Base-by-base conservation (phyloP, 1,140 invertebrate genomes). In the Megathymus violae region DNA sequence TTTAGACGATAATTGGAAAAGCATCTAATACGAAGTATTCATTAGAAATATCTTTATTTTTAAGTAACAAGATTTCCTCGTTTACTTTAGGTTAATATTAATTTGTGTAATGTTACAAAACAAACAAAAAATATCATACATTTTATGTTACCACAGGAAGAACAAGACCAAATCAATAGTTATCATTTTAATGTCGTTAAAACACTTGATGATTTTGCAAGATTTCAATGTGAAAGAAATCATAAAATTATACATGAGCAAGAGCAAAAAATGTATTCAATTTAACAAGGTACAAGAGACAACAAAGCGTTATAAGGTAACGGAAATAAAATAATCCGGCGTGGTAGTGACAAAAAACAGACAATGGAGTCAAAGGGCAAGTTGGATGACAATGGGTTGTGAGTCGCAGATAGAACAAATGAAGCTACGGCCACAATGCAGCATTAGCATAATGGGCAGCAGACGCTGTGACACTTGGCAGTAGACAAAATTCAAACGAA, bases 281-380 rank as follows among this genome's bases (percentile, higher is more conserved):
- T 74, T 69, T 68, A 73, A 76, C 78, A 78, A 76, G 46, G 19
- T 68, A 73, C 76, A 78, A 69, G 73, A 80, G 71, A 78, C 78
- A 85, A 85, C 78, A 85, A 84, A 83, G 72, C 58, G 52, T 67
- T 70, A 70, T 76, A 76, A 82, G 72, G 78, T 88, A 88, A 87
- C 80, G 88, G 85, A 90, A 87, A 90, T 90, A 87, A 89, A 90
- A 90, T 89, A 82, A 86, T 90, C 88, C 75, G 56, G 47, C 44
- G 64, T 67, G 52, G 63, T 64, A 69, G 76, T 71, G 64, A 87
- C 80, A 89, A 91, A 88, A 90, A 89, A 88, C 78, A 85, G 50
- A 90, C 88, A 91, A 91, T 91, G 41, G 80, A 87, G 88, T 88
- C 88, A 90, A 88, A 89, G 88, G 85, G 80, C 82, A 89, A 36